Evolutionary conservation across 1,140 invertebrate species (phyloP).

Genomic region (Dendroctonus ponderosae): DNA sequence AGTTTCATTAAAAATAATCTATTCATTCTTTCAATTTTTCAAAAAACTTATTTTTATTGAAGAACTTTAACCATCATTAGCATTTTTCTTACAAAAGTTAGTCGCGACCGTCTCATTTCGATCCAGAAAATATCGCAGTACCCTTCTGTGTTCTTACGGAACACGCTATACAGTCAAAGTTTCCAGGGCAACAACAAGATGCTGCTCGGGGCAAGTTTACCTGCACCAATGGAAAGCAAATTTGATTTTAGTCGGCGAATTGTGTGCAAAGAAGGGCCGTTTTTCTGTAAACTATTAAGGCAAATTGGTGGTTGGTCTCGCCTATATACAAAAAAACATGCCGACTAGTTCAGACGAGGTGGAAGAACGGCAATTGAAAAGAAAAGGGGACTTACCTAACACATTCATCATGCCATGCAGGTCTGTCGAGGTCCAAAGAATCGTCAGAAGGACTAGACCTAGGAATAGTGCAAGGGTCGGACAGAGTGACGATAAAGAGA

Average conservation of each 20-base stretch:
- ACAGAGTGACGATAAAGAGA: slow-evolving; percentile 31
- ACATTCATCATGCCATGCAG: slow-evolving; percentile 62
- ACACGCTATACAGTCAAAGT: too few relatives aligned
- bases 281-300: background rate
- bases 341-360: background rate
- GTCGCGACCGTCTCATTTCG: too few relatives aligned
- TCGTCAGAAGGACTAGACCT: slow-evolving; percentile 51
- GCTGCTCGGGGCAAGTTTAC: too few relatives aligned
- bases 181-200: too few relatives aligned
- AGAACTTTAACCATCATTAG: too few relatives aligned
- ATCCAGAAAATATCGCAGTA: too few relatives aligned
- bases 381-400: slow-evolving; percentile 57
- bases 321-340: background rate
- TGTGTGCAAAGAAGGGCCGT: background rate
- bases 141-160: too few relatives aligned
- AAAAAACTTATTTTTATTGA: too few relatives aligned
- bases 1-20: background rate
- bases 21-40: too few relatives aligned
- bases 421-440: slow-evolving; percentile 54
- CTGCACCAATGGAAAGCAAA: too few relatives aligned
- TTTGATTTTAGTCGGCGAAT: too few relatives aligned
- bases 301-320: background rate
- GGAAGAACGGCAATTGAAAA: slow-evolving; percentile 11
- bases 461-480: slow-evolving; percentile 48
- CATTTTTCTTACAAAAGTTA: too few relatives aligned